Percentiles rank a stretch among this genome's conserved stretches.
These are phyloP conservation scores for Agrotis puta DNA, from an alignment of 2,888 invertebrate genomes.

Conservation along the genomic window DNA sequence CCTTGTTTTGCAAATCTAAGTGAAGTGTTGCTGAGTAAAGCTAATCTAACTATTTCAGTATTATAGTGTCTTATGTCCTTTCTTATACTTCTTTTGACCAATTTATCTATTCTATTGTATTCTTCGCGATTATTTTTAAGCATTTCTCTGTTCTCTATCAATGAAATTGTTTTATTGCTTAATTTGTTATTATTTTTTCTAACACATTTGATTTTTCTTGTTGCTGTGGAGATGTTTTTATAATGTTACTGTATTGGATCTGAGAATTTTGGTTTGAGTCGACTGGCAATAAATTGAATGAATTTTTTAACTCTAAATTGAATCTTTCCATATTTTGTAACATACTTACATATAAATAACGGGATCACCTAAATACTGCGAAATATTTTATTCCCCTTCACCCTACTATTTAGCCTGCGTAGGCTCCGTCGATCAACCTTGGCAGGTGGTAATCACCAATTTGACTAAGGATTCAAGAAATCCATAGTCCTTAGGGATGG, in stretches of 20 bases:
- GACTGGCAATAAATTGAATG: neutral
- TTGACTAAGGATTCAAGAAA: too few relatives aligned
- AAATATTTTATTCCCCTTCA: too few relatives aligned
- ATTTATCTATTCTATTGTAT: neutral
- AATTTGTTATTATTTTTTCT: slow-evolving; percentile 1
- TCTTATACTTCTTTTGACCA: neutral
- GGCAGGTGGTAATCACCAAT: too few relatives aligned
- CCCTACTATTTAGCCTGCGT: too few relatives aligned
- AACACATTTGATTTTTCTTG: neutral
- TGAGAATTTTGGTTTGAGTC: neutral
- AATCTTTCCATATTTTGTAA: neutral
- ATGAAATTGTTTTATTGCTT: neutral
- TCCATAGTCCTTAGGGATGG: too few relatives aligned
- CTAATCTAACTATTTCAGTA: neutral
- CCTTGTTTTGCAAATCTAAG: neutral
- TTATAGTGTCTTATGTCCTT: neutral
- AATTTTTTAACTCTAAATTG: neutral
- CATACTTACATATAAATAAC: too few relatives aligned
- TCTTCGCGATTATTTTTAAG: neutral
- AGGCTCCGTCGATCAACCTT: too few relatives aligned
- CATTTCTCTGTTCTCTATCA: neutral
- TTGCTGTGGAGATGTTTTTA: neutral
- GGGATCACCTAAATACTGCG: too few relatives aligned
- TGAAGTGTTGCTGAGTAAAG: neutral
- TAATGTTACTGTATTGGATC: neutral